Evolutionary conservation across 2,888 invertebrate genomes (phyloP).

Genomic region (Cancer borealis): DNA sequence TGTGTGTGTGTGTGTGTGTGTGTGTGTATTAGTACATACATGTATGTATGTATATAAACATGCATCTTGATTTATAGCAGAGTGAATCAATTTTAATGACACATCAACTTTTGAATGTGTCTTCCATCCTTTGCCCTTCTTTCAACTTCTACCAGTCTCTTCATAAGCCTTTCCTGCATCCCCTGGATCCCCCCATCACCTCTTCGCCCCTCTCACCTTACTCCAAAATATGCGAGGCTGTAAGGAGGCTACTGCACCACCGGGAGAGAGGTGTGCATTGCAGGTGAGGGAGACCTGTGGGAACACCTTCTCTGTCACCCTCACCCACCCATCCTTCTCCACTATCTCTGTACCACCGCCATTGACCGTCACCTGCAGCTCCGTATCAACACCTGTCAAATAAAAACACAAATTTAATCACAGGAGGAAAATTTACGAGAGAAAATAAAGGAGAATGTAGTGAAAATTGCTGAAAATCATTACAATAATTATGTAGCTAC

Average conservation of each 20-base stretch:
- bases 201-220: neutral
- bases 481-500: neutral
- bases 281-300: neutral
- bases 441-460: neutral
- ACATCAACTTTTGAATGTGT: no score
- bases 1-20: no score
- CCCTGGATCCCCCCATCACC: neutral
- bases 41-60: no score
- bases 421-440: no score
- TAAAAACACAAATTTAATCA: neutral
- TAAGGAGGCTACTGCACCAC: neutral
- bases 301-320: neutral
- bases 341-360: neutral
- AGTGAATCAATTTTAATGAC: no score
- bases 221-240: neutral
- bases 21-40: no score
- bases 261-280: neutral
- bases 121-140: no score
- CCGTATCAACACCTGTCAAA: neutral
- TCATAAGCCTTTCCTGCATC: no score
- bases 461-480: neutral
- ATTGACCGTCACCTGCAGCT: neutral
- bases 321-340: neutral
- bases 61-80: no score
- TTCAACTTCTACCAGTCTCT: no score